Evolutionary conservation across 2,797 vertebrate genomes (phyloP), one percentile per base, ranked within the genome.

Genomic region (Caiman crocodilus): DNA sequence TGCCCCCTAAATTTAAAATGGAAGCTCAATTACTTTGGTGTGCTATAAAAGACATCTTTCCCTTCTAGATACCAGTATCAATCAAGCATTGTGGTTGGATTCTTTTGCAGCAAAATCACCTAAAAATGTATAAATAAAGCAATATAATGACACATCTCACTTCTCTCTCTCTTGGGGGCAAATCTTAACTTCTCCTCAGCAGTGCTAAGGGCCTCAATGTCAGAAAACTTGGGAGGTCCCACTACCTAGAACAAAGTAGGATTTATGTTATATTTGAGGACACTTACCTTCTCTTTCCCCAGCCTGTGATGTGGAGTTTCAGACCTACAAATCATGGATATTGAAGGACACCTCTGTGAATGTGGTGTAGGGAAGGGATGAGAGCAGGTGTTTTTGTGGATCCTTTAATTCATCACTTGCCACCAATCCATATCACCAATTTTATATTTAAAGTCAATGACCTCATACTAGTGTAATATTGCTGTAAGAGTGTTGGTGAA

Each of bases 161-260:
- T 88, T 89, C 75, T 16, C 14, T 87, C 12, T 12, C 5, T 0
- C n/a, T 59, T 25, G 82, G 6, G 55, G 59, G 82, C 88, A 90
- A 81, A 59, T 57, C 87, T 65, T 20, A 12, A 79, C n/a, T 35
- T 30, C 25, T 91, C 23, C 42, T 73, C 79, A 93, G 16, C 9
- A 42, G 15, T 15, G 81, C 50, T 1, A 1, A 88, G 35, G 3
- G 15, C 10, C 13, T 2, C 4, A 56, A 50, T 0, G 0, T 2
- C 56, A 82, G 6, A 0, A 6, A 21, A 84, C 84, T 5, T 1
- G 65, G 64, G 82, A 4, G 6, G 5, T 78, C 28, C 4, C 25
- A 14, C 7, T 28, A 13, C 35, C 50, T 7, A 26, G 23, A 35
- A 15, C 69, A 73, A 50, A 14, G 16, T 25, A 50, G 35, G 35